A percentile compares a stretch with the other conserved stretches of the same genome.
phyloP scores from a whole-genome alignment of 2,113 vertebrate genomes.

The Cercocebus atys region DNA sequence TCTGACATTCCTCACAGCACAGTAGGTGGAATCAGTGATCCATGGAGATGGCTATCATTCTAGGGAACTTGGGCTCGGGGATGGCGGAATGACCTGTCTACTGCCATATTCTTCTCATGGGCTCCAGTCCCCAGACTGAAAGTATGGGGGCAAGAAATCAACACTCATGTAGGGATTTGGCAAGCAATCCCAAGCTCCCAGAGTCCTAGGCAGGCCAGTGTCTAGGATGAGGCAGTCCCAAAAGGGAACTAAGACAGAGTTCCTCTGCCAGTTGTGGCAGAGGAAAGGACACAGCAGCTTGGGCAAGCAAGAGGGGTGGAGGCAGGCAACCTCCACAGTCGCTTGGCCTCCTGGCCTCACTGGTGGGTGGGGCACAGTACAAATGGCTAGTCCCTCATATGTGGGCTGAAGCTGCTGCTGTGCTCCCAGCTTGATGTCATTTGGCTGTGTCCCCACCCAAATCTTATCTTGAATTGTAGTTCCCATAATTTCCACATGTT shows the following conservation, averaged over 20 bases:
- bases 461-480: too few species aligned
- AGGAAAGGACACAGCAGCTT: neutral
- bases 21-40: neutral
- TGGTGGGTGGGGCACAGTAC: neutral
- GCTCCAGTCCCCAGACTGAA: neutral
- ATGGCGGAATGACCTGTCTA: neutral
- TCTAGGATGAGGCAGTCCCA: neutral
- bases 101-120: neutral
- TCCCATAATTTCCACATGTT: too few species aligned
- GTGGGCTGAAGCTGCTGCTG: neutral
- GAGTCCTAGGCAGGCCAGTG: neutral
- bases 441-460: too few species aligned
- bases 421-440: too few species aligned
- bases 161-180: neutral
- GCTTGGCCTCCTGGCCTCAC: accelerated
- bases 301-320: neutral
- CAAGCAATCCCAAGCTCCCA: neutral
- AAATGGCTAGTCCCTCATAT: too few species aligned
- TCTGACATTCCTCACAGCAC: neutral
- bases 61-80: neutral
- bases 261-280: neutral
- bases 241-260: neutral
- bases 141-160: neutral
- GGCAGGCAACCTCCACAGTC: neutral
- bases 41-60: neutral